Percentiles rank a stretch among this genome's conserved stretches.
Evolutionary conservation across 2,888 invertebrate genomes (phyloP).

Genomic region (Timema podura): DNA sequence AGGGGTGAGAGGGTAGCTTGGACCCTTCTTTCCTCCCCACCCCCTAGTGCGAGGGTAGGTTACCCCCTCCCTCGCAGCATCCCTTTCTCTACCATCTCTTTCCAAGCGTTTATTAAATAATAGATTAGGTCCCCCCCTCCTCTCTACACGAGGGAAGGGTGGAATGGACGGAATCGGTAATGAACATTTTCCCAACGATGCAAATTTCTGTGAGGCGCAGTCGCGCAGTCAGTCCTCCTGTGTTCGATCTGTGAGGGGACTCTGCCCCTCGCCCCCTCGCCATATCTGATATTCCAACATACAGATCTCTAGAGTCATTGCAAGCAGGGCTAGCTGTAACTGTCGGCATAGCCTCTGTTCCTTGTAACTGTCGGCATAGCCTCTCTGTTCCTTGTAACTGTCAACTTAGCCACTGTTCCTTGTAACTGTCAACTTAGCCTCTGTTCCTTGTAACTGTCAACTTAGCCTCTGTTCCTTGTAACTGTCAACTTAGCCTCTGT

Average conservation of each 20-base stretch:
- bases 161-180: conserved; percentile 13
- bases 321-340: no score
- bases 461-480: no score
- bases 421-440: no score
- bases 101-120: conserved; percentile 24
- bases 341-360: no score
- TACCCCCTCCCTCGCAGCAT: conserved; percentile 30
- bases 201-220: conserved; percentile 5
- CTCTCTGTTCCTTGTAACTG: no score
- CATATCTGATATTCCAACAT: no score
- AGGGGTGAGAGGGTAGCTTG: background rate
- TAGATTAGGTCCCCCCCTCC: conserved; percentile 11
- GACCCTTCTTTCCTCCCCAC: conserved; percentile 30
- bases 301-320: no score
- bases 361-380: no score
- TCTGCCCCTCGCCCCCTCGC: background rate
- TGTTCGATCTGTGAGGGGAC: conserved; percentile 2
- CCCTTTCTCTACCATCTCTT: conserved; percentile 30
- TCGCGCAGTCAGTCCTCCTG: background rate
- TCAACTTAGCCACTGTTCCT: no score
- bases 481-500: no score
- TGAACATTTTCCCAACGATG: conserved; percentile 8
- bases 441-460: no score
- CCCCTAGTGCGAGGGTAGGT: conserved; percentile 13
- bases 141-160: background rate